These are phyloP conservation scores for Gracilinanus agilis DNA, from an alignment of 2,113 vertebrate genomes.

Conservation along the genomic window DNA sequence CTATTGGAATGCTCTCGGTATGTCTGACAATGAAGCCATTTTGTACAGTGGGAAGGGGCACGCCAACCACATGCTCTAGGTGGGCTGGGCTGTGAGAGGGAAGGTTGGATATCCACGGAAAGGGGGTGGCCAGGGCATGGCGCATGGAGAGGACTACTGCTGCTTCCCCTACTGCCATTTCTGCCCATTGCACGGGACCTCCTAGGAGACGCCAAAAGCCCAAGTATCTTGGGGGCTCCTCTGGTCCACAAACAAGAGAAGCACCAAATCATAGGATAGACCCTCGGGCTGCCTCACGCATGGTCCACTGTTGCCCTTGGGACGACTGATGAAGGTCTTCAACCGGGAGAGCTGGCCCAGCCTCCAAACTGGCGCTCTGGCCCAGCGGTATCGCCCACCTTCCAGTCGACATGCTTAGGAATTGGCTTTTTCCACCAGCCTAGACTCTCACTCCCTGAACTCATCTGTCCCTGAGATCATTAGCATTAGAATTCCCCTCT, in stretches of 20 bases:
- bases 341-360: background rate
- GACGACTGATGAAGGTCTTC: conserved; percentile 35
- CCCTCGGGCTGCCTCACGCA: background rate
- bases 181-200: background rate
- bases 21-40: conserved; percentile 56
- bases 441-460: conserved; percentile 3
- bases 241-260: conserved; percentile 45
- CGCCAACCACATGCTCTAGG: conserved; percentile 63
- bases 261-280: background rate
- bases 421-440: conserved; percentile 46
- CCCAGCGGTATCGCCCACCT: conserved; percentile 17
- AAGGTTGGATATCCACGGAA: background rate
- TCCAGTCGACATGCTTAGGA: conserved; percentile 27
- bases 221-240: background rate
- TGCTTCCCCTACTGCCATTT: background rate
- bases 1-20: conserved; percentile 70
- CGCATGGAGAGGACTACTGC: background rate
- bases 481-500: background rate
- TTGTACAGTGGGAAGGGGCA: conserved; percentile 69
- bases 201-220: background rate
- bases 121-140: background rate
- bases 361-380: conserved; percentile 39
- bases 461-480: conserved; percentile 15
- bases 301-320: conserved; percentile 33
- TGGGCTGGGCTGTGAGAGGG: conserved; percentile 35